phyloP scores from a whole-genome alignment of 2,888 invertebrate species.

The Pyrrhia umbra region DNA sequence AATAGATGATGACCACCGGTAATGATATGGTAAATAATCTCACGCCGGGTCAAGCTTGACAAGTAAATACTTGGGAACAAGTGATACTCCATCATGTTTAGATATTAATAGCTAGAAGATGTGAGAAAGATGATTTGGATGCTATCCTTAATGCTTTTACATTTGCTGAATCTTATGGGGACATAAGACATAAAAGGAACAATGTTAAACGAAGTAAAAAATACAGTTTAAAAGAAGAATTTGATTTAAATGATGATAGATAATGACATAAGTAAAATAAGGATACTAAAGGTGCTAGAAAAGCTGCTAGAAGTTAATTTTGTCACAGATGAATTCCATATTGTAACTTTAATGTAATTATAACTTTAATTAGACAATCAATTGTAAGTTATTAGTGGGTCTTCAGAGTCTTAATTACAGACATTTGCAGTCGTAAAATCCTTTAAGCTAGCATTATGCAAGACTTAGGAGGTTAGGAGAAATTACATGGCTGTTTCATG shows the following conservation, averaged over 20 bases:
- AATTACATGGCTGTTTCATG: conserved; percentile 27
- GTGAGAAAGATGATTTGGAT: neutral
- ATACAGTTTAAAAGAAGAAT: no score
- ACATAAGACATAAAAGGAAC: no score
- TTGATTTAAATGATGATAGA: no score
- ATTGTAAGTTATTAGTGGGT: neutral
- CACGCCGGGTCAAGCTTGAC: conserved; percentile 36
- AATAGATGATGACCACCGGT: conserved; percentile 23
- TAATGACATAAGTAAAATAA: no score
- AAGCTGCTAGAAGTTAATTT: no score
- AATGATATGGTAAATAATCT: conserved; percentile 57
- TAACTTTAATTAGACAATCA: conserved; percentile 1
- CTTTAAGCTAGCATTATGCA: conserved; percentile 23
- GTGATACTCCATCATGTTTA: conserved; percentile 12
- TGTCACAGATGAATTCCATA: neutral
- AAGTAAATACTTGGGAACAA: conserved; percentile 33
- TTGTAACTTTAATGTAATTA: no score
- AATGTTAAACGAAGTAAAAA: no score
- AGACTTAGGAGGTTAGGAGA: conserved; percentile 24
- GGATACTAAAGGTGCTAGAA: no score
- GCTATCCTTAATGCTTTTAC: no score
- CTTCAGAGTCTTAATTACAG: conserved; percentile 25
- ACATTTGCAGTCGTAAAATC: conserved; percentile 24
- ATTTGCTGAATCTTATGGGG: no score
- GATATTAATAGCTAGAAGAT: neutral